Percentiles rank a stretch among this genome's conserved stretches.
Conservation (phyloP, 2,113 vertebrate species). For the Hylia prasina region DNA sequence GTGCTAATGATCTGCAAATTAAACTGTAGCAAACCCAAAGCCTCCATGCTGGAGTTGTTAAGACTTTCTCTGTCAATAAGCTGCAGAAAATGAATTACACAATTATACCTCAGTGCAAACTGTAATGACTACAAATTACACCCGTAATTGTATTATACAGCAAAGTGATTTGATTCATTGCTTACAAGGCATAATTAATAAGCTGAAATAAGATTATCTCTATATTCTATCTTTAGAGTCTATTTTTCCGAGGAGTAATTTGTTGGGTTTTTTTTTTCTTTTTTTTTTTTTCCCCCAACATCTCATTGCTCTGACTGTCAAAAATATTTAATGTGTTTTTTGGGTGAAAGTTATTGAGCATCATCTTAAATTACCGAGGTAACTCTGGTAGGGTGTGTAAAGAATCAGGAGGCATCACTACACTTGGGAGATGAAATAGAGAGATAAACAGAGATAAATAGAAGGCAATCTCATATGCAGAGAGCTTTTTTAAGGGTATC, state of each 20-base stretch:
- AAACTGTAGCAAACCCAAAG: background rate
- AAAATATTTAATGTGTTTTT: background rate
- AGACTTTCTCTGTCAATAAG: conserved; percentile 48
- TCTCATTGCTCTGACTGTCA: background rate
- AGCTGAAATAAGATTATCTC: conserved; percentile 22
- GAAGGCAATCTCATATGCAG: background rate
- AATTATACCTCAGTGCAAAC: conserved; percentile 42
- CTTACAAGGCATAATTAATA: conserved; percentile 58
- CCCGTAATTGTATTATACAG: conserved; percentile 56
- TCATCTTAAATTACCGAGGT: background rate
- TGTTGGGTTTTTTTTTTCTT: background rate
- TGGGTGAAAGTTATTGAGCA: background rate
- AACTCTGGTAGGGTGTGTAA: background rate
- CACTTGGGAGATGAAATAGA: background rate
- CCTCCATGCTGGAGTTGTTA: background rate
- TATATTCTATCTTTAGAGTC: background rate
- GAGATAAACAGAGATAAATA: conserved; percentile 4
- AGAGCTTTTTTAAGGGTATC: background rate
- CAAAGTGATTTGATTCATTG: conserved; percentile 50
- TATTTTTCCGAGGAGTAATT: background rate
- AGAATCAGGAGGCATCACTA: background rate
- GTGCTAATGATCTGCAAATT: conserved; percentile 15
- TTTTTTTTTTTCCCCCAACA: background rate
- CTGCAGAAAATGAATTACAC: conserved; percentile 33
- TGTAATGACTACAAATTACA: conserved; percentile 64